Evolutionary conservation across 92 coral and sea anemone species (phyloP), one percentile per base, ranked within the genome.

Genomic region (Blastomussa wellsi): DNA sequence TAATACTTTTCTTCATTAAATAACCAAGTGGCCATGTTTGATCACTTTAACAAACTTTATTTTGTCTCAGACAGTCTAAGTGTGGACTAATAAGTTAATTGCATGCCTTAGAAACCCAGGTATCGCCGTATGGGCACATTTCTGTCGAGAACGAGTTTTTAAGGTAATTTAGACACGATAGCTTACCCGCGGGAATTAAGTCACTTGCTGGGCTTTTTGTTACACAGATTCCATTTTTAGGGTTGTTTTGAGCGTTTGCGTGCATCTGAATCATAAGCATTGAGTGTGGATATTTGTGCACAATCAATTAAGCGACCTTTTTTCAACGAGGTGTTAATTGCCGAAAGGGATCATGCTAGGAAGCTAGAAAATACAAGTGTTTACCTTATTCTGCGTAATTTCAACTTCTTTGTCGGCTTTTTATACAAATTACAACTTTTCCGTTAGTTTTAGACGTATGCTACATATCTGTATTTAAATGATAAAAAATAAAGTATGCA

Each of bases 21-120:
- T 70, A 37, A 35, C 75, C 26, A 16, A 70, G 44, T 20, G 75
- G 75, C 0, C 16, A 16, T 37, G 75, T 70, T 70, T 70, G 37
- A 70, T 70, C 37, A 70, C 28, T 16, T 70, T 7, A 70, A 70
- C 75, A 37, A 70, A 70, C 75, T n/a, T 62, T 24, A 57, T 22
- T 57, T 35, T n/a, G 41, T n/a, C 57, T 3, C 35, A 17, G 79
- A 44, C 79, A 44, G 62, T 17, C 15, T 38, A 33, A 44, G n/a
- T 44, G 57, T 49, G 60, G 60, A 75, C 17, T 5, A 19, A 48
- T 75, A 17, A 13, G 28, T 75, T n/a, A 70, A 12, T 17, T 32
- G 2, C 75, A 3, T 70, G 19, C 9, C 48, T 16, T 49, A 75
- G 79, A n/a, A 75, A 75, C 79, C n/a, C 0, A 48, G 60, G 64